Conservation (phyloP, 2,797 vertebrate species). For the Cichlasoma orientale region DNA sequence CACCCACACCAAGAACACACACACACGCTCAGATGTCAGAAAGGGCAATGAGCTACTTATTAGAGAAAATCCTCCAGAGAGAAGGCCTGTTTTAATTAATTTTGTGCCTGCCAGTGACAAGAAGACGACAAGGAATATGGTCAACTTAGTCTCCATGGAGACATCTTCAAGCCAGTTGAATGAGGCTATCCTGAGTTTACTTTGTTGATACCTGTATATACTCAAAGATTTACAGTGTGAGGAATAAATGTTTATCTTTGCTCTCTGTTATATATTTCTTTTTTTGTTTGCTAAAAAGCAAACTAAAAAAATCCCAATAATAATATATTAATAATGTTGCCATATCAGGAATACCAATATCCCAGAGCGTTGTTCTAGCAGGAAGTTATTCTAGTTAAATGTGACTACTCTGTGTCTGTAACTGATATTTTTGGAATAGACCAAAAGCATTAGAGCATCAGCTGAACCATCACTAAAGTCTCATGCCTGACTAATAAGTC, state of each 20-base stretch:
- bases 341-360: not conserved
- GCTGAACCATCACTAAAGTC: conserved; percentile 33
- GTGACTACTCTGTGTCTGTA: conserved; percentile 14
- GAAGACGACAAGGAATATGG: conserved; percentile 44
- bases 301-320: not conserved
- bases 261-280: not conserved
- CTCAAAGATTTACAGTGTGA: not conserved
- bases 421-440: conserved; percentile 33
- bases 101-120: conserved; percentile 61
- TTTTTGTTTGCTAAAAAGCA: no score
- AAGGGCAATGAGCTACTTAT: conserved; percentile 75
- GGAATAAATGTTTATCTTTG: not conserved
- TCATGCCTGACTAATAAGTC: conserved; percentile 66
- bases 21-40: conserved; percentile 67
- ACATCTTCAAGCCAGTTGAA: conserved; percentile 31
- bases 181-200: conserved; percentile 9
- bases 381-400: conserved; percentile 21
- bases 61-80: conserved; percentile 70
- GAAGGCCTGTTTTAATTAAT: conserved; percentile 78
- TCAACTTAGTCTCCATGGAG: conserved; percentile 62
- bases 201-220: not conserved
- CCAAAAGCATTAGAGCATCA: conserved; percentile 23
- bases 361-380: conserved; percentile 1
- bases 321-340: not conserved
- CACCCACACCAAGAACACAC: conserved; percentile 32